Evolutionary conservation across 2,888 invertebrate genomes (phyloP), one percentile per base, ranked within the genome.

Genomic region (Euproctis similis): DNA sequence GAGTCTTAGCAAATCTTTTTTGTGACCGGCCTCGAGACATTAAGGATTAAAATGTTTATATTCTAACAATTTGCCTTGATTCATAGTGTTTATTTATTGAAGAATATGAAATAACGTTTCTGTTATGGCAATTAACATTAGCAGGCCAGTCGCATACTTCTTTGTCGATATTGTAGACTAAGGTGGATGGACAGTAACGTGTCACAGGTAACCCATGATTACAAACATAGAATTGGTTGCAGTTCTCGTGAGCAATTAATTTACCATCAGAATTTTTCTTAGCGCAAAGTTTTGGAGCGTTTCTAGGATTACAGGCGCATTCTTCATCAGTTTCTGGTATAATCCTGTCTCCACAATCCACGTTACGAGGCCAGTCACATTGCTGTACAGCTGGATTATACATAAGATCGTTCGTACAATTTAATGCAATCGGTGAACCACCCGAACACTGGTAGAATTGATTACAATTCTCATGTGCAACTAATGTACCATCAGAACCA

Each of bases 311-410:
- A 3, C 26, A 18, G 8, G 12, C 26, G 3, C 25, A 17, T 2
- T 25, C 42, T 9, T 60, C 59, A 14, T 61, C 42, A 5, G 62
- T 25, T 25, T 28, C 30, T 1, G 39, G 31, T 5, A 27, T 13
- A 10, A 27, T 13, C 25, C 45, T 46, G n/a, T 43, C 42, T 0
- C 76, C 69, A 44, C 89, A 89, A 24, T 87, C 70, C 2, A 88
- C 88, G 46, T 87, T 87, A 35, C 67, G 60, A 2, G 78, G 69
- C 58, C 78, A 88, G 52, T 89, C 89, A 40, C 89, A 89, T 34
- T 76, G 78, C 8, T 41, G 36, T 11, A 56, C 75, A 13, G 64
- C 56, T 6, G 71, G 72, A 19, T 86, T 85, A 57, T 87, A 89
- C 1, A 85, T 53, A 1, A 88, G 59, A 5, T 81, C 84, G 3